Evolutionary conservation across 2,113 vertebrate species (phyloP).

Genomic region (Azemiops feae): DNA sequence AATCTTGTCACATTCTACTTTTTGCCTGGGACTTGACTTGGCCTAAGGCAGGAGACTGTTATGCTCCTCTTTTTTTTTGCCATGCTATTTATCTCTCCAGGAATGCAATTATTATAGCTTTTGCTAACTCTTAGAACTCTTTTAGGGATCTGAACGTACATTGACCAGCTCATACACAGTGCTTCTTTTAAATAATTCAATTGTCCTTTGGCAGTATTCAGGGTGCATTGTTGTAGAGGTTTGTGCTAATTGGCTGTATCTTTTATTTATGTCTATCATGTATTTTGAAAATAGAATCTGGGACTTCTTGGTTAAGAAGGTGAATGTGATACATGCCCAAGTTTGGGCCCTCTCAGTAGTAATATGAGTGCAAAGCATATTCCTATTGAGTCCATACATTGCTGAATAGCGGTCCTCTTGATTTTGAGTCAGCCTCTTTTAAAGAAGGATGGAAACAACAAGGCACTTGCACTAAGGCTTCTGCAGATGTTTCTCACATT

Average conservation of each 20-base stretch:
- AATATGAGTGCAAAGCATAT: neutral
- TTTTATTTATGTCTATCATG: neutral
- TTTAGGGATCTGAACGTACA: neutral
- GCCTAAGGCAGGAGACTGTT: neutral
- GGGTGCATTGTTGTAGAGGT: neutral
- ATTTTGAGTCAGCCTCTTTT: neutral
- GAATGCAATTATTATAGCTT: neutral
- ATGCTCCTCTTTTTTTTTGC: neutral
- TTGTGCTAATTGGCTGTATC: neutral
- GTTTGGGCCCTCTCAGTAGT: neutral
- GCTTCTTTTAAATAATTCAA: neutral
- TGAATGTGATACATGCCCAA: neutral
- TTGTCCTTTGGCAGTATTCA: neutral
- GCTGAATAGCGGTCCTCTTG: neutral
- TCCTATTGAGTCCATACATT: neutral
- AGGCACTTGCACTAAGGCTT: neutral
- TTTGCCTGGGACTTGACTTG: neutral
- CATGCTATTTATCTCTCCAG: neutral
- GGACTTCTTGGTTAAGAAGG: neutral
- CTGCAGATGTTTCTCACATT: neutral
- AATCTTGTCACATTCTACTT: neutral
- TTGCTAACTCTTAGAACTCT: neutral
- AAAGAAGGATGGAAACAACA: neutral
- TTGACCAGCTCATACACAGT: neutral
- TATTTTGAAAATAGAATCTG: neutral